Base-by-base conservation (phyloP, 2,113 vertebrate genomes). In the Syngnathus scovelli region DNA sequence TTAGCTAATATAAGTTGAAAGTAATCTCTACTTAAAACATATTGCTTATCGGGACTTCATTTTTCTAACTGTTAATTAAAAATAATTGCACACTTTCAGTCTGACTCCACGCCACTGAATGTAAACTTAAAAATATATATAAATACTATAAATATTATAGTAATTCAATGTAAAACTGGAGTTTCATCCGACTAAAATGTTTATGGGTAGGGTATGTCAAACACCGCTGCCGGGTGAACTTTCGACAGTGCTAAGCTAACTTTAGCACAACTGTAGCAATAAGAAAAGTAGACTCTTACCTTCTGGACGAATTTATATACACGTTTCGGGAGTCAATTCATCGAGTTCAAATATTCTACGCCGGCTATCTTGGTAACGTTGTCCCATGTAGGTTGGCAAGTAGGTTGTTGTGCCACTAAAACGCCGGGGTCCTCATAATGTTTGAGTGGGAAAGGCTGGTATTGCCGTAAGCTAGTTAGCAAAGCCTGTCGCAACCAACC, bases 231-330 rank as follows among this genome's bases (percentile, higher is more conserved):
- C 61, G 21, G 52, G n/a, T 52, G 0, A 55, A 61, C 21, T 66
- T 59, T n/a, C 19, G 10, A 66, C 64, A n/a, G 52, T 66, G 69
- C 77, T 75, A 77, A 62, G 72, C 72, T 44, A 61, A 69, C 51
- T 64, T 67, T 55, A 74, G 72, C 71, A 8, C 8, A 33, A 7
- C 33, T 2, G 4, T 8, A 23, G 9, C 12, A 13, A 2, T 21
- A 5, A 71, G 43, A 37, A 12, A 51, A 8, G 33, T 48, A 33
- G 46, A 4, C 5, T 10, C 5, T 38, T 6, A 79, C 81, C 1
- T 23, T 78, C 81, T 39, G 46, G 49, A 63, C 1, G 5, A 38
- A 19, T 58, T 9, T 68, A 71, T 62, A 11, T 52, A 4, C 16
- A 0, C 5, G 64, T 67, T 75, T 67, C 16, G 8, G 7, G 63